A percentile compares a stretch with the other conserved stretches of the same genome.
These are phyloP conservation scores for Pseudomyrmex flavicornis DNA, from an alignment of 1,140 invertebrate species.

Conservation along the genomic window DNA sequence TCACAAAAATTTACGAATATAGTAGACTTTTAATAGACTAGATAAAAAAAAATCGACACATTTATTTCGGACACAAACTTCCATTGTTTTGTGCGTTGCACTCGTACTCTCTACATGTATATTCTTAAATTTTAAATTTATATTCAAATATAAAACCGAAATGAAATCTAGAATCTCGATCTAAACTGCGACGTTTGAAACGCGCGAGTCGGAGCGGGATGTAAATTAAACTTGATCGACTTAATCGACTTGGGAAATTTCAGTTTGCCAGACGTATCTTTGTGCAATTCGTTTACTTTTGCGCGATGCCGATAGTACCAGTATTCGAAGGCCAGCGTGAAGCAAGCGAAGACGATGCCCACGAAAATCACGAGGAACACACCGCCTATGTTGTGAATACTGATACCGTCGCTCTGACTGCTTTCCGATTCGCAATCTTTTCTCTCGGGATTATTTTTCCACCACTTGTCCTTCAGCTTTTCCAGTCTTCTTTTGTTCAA, in stretches of 20 bases:
- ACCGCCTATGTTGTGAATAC: slow-evolving; percentile 98
- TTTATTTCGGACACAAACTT: too few relatives aligned
- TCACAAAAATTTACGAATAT: slow-evolving; percentile 18
- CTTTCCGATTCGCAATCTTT: slow-evolving; percentile 94
- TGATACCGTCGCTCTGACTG: slow-evolving; percentile 97
- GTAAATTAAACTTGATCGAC: slow-evolving; percentile 76
- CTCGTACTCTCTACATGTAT: not conserved
- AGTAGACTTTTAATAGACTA: slow-evolving; percentile 1
- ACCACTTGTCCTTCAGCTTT: slow-evolving; percentile 97
- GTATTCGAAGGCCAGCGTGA: slow-evolving; percentile 97
- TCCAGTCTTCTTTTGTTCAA: slow-evolving; percentile 97
- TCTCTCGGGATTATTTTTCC: slow-evolving; percentile 93
- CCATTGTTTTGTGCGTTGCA: slow-evolving; percentile 11
- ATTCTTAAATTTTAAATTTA: not conserved
- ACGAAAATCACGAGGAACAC: slow-evolving; percentile 99
- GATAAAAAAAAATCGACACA: slow-evolving; percentile 15
- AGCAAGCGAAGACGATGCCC: slow-evolving; percentile 95
- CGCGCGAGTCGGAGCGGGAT: slow-evolving; percentile 75
- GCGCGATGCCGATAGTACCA: slow-evolving; percentile 94
- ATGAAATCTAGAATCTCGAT: slow-evolving; percentile 72
- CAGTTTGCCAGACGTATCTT: slow-evolving; percentile 44
- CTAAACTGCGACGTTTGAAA: slow-evolving; percentile 69
- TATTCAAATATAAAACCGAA: not conserved
- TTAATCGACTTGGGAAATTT: slow-evolving; percentile 63
- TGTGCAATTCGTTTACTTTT: slow-evolving; percentile 64